These are phyloP conservation scores for Ophthalmolycus amberensis DNA, from an alignment of 2,113 vertebrate genomes.

Conservation along the genomic window DNA sequence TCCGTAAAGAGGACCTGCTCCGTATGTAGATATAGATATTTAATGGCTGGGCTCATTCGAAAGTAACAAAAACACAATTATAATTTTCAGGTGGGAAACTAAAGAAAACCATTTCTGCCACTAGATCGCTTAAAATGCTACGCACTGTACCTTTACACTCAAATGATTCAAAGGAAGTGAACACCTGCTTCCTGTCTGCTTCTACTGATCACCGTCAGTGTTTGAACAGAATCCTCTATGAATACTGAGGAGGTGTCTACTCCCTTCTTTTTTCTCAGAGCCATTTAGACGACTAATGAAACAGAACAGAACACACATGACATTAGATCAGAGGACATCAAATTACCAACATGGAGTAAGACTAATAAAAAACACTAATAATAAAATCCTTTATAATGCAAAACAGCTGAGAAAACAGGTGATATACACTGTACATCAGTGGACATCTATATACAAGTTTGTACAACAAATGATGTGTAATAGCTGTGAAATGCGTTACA, in stretches of 20 bases:
- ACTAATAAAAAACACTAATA: constrained; percentile 14
- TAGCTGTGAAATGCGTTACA: constrained; percentile 51
- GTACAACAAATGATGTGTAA: constrained; percentile 47
- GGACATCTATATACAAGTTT: constrained; percentile 51
- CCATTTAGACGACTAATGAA: constrained; percentile 7
- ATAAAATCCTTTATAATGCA: constrained; percentile 37
- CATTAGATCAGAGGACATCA: not conserved
- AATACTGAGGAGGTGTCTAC: not conserved
- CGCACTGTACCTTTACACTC: not conserved
- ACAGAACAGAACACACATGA: not conserved
- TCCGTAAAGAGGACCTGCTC: not conserved
- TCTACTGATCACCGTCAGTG: not conserved
- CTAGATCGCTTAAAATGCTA: not conserved
- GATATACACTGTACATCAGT: constrained; percentile 31
- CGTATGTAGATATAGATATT: not conserved
- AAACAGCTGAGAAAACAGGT: constrained; percentile 20
- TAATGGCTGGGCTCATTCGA: not conserved
- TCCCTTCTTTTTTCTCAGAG: not conserved
- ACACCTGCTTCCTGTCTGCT: not conserved
- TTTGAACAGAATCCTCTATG: constrained; percentile 7
- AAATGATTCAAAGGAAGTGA: constrained; percentile 16
- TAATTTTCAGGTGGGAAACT: not conserved
- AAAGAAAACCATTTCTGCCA: not conserved
- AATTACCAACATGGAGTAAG: constrained; percentile 15
- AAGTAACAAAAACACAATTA: not conserved